Percentiles rank a stretch among this genome's conserved stretches.
These are phyloP conservation scores for Pyrocoelia pectoralis DNA, from an alignment of 2,888 invertebrate species.

Conservation along the genomic window DNA sequence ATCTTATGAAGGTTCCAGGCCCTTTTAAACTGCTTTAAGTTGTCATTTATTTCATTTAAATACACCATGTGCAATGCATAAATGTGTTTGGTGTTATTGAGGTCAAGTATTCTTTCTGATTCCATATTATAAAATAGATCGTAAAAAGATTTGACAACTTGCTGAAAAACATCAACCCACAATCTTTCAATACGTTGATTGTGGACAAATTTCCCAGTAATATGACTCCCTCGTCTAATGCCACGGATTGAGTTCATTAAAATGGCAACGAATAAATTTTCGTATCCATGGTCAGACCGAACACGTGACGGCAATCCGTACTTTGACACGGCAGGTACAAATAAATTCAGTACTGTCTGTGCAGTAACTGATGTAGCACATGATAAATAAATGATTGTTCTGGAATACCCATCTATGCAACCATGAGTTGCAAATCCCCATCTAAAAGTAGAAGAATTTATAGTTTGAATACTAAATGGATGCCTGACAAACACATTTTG, in stretches of 20 bases:
- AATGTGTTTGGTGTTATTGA: neutral
- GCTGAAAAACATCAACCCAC: constrained; percentile 14
- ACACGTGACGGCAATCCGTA: constrained; percentile 12
- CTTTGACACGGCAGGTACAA: constrained; percentile 5
- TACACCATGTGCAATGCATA: neutral
- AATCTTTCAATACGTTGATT: too few species aligned
- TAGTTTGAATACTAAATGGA: too few species aligned
- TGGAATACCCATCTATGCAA: constrained; percentile 14
- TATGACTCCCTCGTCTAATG: constrained; percentile 8
- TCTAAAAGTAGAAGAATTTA: neutral
- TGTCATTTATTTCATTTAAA: neutral
- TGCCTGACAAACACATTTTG: too few species aligned
- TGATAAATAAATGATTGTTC: constrained; percentile 6
- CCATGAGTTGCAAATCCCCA: constrained; percentile 14
- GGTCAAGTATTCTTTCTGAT: neutral
- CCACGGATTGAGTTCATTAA: constrained; percentile 11
- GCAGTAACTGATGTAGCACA: neutral
- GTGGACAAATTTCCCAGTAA: constrained; percentile 8
- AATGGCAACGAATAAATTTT: constrained; percentile 14
- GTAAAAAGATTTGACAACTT: neutral
- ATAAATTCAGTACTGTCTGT: constrained; percentile 5
- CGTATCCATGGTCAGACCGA: constrained; percentile 5
- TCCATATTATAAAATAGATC: constrained; percentile 2
- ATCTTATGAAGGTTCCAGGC: constrained; percentile 10
- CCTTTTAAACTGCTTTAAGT: neutral